Conservation (phyloP, 2,888 invertebrate genomes). For the Lasioglossum vierecki region DNA sequence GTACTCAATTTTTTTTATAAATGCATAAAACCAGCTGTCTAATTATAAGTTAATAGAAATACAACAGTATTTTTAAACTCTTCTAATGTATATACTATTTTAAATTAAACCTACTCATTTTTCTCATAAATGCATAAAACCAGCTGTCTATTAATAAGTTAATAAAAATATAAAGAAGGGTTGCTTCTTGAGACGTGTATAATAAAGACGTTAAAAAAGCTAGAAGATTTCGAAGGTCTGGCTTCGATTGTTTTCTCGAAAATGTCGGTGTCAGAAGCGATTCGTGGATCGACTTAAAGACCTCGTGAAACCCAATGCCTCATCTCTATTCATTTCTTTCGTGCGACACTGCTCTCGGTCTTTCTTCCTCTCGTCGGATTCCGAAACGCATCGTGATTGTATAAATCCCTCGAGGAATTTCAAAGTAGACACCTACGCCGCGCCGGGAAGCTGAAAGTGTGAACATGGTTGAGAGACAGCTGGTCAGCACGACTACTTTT, state of each 20-base stretch:
- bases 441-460: conserved; percentile 60
- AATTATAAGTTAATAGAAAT: too few species aligned
- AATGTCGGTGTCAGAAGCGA: conserved; percentile 65
- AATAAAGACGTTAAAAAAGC: background rate
- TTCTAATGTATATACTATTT: too few species aligned
- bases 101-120: too few species aligned
- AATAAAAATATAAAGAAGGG: too few species aligned
- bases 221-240: background rate
- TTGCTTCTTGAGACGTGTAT: too few species aligned
- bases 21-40: too few species aligned
- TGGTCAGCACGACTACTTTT: conserved; percentile 50
- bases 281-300: conserved; percentile 71
- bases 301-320: conserved; percentile 68
- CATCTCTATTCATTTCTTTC: conserved; percentile 64
- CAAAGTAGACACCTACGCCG: conserved; percentile 60
- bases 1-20: too few species aligned
- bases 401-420: conserved; percentile 68
- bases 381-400: conserved; percentile 68
- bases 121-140: too few species aligned
- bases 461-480: conserved; percentile 56
- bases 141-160: too few species aligned
- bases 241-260: conserved; percentile 59
- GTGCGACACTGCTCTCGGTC: conserved; percentile 61
- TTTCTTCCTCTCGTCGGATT: conserved; percentile 48
- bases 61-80: too few species aligned